Conservation (phyloP, 2,113 vertebrate genomes). For the Lagopus leucura region DNA sequence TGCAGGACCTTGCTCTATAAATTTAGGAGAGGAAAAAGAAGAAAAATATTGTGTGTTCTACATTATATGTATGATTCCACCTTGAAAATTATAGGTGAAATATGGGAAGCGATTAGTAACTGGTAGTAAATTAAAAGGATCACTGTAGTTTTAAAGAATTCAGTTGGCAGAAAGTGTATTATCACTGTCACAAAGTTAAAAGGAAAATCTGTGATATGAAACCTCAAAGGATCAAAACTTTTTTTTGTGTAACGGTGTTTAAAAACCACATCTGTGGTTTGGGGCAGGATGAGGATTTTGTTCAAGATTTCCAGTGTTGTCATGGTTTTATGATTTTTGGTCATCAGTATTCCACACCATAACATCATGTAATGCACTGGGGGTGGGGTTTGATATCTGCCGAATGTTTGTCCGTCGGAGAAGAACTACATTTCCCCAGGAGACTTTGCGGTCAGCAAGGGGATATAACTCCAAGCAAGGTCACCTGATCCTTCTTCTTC, state of each 20-base stretch:
- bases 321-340: too few relatives aligned
- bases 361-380: too few relatives aligned
- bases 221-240: not conserved
- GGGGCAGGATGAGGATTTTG: not conserved
- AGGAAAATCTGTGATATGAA: not conserved
- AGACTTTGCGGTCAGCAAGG: too few relatives aligned
- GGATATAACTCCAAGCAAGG: too few relatives aligned
- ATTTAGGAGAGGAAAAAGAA: not conserved
- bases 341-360: too few relatives aligned
- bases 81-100: constrained; percentile 16
- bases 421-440: too few relatives aligned
- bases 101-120: not conserved
- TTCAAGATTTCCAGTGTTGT: not conserved
- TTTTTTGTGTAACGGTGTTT: not conserved
- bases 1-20: not conserved
- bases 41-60: not conserved
- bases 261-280: not conserved
- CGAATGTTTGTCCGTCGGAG: too few relatives aligned
- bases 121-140: constrained; percentile 6
- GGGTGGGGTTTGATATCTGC: too few relatives aligned
- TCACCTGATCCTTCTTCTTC: too few relatives aligned
- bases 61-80: not conserved
- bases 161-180: not conserved
- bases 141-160: not conserved
- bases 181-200: not conserved